Evolutionary conservation across 2,113 vertebrate genomes (phyloP).

Genomic region (Cromileptes altivelis): DNA sequence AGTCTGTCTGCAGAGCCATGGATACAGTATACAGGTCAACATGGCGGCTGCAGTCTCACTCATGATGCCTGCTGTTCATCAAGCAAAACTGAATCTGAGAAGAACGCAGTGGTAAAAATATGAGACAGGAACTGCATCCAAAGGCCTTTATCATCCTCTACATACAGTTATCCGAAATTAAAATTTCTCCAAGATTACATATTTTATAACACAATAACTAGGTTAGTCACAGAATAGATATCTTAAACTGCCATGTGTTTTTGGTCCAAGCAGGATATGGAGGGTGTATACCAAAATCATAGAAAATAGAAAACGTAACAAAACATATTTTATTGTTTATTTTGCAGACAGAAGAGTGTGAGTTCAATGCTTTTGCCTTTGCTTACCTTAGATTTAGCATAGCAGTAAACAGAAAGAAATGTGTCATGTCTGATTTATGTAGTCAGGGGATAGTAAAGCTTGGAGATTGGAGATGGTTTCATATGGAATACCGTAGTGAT

Average conservation of each 20-base stretch:
- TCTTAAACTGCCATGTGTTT: neutral
- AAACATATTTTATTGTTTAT: neutral
- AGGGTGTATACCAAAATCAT: neutral
- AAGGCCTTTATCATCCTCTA: neutral
- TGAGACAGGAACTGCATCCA: neutral
- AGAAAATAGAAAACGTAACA: neutral
- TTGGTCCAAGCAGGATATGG: neutral
- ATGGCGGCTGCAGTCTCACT: slow-evolving; percentile 47
- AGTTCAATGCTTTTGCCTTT: neutral
- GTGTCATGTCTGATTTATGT: slow-evolving; percentile 6
- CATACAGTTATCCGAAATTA: neutral
- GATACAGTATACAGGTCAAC: slow-evolving; percentile 69
- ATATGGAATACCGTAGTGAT: slow-evolving; percentile 13
- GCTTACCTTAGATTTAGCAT: neutral
- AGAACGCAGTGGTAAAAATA: neutral
- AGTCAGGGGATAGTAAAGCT: slow-evolving; percentile 7
- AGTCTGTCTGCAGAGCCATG: slow-evolving; percentile 52
- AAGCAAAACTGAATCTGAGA: slow-evolving; percentile 8
- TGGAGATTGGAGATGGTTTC: neutral
- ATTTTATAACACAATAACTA: neutral
- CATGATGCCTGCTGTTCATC: slow-evolving; percentile 24
- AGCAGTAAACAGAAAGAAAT: neutral
- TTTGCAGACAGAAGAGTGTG: neutral
- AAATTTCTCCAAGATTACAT: neutral
- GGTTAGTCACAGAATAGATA: neutral